Base-by-base conservation (phyloP, 2,888 invertebrate genomes). In the Kuschelorhynchus macadamiae region DNA sequence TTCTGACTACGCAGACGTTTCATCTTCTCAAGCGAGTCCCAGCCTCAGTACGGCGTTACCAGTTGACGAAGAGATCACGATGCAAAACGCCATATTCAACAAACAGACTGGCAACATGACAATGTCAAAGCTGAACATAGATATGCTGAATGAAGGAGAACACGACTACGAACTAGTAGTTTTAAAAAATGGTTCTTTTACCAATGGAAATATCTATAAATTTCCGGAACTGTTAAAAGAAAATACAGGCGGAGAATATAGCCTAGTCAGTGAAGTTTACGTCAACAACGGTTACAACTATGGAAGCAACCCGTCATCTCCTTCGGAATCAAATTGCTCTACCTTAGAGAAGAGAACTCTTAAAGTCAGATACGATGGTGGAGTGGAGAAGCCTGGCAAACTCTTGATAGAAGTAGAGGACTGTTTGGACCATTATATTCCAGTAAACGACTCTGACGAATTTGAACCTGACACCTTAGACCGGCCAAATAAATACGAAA, bases 401-500 rank as follows among this genome's bases (percentile, higher is more conserved):
- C 85, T 95, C 78, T 91, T 93, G 25, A 95, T 95, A 68, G 93
- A 93, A 84, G 92, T 94, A 0, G 91, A 92, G 79, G 94, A 94
- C 80, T 89, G 92, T 16, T 90, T 93, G 0, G 90, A 91, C 75
- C 91, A 93, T 77, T 91, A 91, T 72, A 88, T 91, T 5, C 88
- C 88, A 77, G 90, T 92, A 50, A 88, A 92, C 62, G 94, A 94
- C 77, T 93, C 93, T 1, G 93, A 93, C 75, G 90, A 90, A 59
- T 95, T 93, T 76, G 95, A 95, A 81, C 94, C 94, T 0, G 94
- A 95, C 73, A 95, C 95, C 0, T 85, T 95, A 61, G 95, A 95
- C 77, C 86, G 94, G 20, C 71, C 71, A 20, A 61, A 68, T 46
- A 68, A 67, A 47, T 17, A 59, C 7, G 41, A 44, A 32, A 65